These are phyloP conservation scores for Melolontha melolontha DNA, from an alignment of 2,888 invertebrate genomes.

Conservation along the genomic window DNA sequence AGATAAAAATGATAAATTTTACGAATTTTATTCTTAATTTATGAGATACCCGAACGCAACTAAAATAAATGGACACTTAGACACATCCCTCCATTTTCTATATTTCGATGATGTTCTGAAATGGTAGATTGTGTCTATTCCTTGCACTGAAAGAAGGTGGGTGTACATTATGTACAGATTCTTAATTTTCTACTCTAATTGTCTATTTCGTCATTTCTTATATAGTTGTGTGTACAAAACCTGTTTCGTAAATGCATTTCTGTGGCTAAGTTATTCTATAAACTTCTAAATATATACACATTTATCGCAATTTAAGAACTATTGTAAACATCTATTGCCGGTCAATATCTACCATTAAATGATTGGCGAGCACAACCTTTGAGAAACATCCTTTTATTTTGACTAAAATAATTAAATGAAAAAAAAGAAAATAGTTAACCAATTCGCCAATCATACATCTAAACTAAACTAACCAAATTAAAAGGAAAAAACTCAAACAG, in stretches of 20 bases:
- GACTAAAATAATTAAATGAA: not conserved
- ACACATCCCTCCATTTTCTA: too few species aligned
- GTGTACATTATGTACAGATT: too few species aligned
- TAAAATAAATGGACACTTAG: too few species aligned
- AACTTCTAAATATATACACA: not conserved
- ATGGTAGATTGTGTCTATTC: too few species aligned
- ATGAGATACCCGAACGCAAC: too few species aligned
- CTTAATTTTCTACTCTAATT: too few species aligned
- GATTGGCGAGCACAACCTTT: conserved; percentile 47
- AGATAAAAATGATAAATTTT: conserved; percentile 1
- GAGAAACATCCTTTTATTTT: conserved; percentile 33
- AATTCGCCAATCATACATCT: conserved; percentile 36
- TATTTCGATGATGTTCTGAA: too few species aligned
- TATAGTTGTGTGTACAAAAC: too few species aligned
- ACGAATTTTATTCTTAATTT: too few species aligned
- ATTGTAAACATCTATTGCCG: conserved; percentile 20
- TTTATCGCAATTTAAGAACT: conserved; percentile 6
- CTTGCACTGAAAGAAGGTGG: not conserved
- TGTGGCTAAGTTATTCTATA: not conserved
- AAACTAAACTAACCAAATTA: conserved; percentile 34
- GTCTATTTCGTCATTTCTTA: too few species aligned
- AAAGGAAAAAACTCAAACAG: conserved; percentile 29
- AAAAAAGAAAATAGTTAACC: conserved; percentile 23
- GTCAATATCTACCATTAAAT: conserved; percentile 37
- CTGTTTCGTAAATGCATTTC: too few species aligned